Base-by-base conservation (phyloP, 2,888 invertebrate genomes). In the Lycocerus yunnanus region DNA sequence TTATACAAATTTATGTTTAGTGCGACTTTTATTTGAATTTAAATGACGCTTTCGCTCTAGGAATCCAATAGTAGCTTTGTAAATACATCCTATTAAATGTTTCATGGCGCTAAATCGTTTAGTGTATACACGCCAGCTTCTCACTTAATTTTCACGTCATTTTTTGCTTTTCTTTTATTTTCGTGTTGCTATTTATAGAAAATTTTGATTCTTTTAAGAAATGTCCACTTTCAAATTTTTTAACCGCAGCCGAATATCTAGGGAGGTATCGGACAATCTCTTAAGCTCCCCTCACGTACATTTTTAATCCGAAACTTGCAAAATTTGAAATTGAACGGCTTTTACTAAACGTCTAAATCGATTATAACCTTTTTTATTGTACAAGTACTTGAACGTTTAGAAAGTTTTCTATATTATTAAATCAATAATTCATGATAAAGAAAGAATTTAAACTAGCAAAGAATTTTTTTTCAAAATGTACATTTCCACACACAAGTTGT, bases 371-470 rank as follows among this genome's bases (percentile, higher is more conserved):
- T n/a, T 27, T 43, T 43, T 43, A 43, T 43, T 5, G 5, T 43
- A 1, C n/a, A 1, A 43, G 43, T n/a, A 43, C 43, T 43, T n/a
- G 43, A 43, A 43, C n/a, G n/a, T 8, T 43, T 43, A n/a, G n/a
- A 43, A 43, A 43, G 61, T 77, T 77, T 74, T 76, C 74, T 74
- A 65, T 76, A 71, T 75, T 75, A 76, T 76, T 74, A 77, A 78
- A 80, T 79, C 81, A 80, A 81, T 81, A 81, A 79, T 81, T 81
- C 79, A 82, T 79, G 77, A 78, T 78, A 75, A 77, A 65, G 76
- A 70, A 74, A 77, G 80, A 77, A 80, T 81, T 81, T 76, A 79
- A 66, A 66, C 15, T 14, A 21, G 15, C n/a, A 18, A 79, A 76
- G 74, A 79, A 79, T 27, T 27, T 80, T 78, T 69, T 78, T 75